These are phyloP conservation scores for Temnothorax nylanderi DNA, from an alignment of 1,140 invertebrate species.

Conservation along the genomic window DNA sequence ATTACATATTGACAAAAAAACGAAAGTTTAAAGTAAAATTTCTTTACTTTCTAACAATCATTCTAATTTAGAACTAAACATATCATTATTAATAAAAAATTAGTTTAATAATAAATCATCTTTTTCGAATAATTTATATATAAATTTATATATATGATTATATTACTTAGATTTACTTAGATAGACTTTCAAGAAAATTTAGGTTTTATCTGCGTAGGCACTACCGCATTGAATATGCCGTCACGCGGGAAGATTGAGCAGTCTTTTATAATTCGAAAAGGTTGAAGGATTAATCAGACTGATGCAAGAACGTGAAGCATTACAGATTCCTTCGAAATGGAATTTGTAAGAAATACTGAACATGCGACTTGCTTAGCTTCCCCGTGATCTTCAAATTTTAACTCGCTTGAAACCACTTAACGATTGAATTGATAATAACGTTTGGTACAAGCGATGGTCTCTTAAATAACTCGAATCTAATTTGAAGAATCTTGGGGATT, in stretches of 20 bases:
- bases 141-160: not conserved
- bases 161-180: not conserved
- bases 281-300: conserved; percentile 25
- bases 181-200: not conserved
- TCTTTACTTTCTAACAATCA: not conserved
- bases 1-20: not conserved
- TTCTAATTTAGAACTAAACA: not conserved
- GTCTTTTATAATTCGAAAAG: conserved; percentile 25
- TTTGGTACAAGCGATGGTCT: not conserved
- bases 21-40: not conserved
- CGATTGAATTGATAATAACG: conserved; percentile 3
- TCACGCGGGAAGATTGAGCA: conserved; percentile 13
- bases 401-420: not conserved
- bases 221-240: conserved; percentile 7
- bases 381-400: not conserved
- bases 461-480: not conserved
- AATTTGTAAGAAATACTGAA: not conserved
- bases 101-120: not conserved
- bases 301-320: not conserved
- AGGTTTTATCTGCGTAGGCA: not conserved
- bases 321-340: not conserved
- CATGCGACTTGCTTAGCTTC: not conserved
- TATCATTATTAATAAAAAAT: not conserved
- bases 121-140: not conserved
- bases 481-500: not conserved